These are phyloP conservation scores for Trachelus iudaicus DNA, from an alignment of 2,888 invertebrate species.

Conservation along the genomic window DNA sequence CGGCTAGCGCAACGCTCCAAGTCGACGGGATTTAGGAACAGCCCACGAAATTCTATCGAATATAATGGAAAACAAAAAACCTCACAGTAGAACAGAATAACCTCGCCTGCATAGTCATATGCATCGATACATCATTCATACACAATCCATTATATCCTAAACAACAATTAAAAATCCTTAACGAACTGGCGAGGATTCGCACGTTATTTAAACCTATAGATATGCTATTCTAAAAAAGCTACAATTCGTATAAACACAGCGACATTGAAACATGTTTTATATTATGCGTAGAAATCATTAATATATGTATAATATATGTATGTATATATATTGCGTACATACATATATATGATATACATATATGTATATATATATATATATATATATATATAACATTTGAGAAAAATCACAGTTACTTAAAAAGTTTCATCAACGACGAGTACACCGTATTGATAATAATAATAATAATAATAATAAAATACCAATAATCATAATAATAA, in stretches of 20 bases:
- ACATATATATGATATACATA: slow-evolving; percentile 41
- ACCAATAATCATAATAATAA: slow-evolving; percentile 1
- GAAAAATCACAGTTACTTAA: slow-evolving; percentile 63
- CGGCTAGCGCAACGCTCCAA: not conserved
- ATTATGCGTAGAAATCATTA: slow-evolving; percentile 56
- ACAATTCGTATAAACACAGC: slow-evolving; percentile 50
- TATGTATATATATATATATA: slow-evolving; percentile 32
- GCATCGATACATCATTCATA: not conserved
- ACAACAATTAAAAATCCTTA: slow-evolving; percentile 3
- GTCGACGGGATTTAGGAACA: not conserved
- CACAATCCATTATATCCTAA: slow-evolving; percentile 3
- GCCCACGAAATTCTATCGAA: not conserved
- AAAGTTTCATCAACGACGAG: slow-evolving; percentile 33
- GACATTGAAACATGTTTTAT: slow-evolving; percentile 51
- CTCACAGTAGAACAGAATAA: not conserved
- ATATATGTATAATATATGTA: slow-evolving; percentile 42
- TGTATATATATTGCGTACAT: slow-evolving; percentile 43
- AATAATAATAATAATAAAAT: not conserved
- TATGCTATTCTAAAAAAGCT: slow-evolving; percentile 56
- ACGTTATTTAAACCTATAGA: slow-evolving; percentile 47
- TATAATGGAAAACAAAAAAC: not conserved
- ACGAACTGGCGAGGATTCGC: slow-evolving; percentile 17
- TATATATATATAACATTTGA: slow-evolving; percentile 52
- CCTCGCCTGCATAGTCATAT: not conserved
- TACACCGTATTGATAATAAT: not conserved